Percentiles rank a stretch among this genome's conserved stretches.
These are phyloP conservation scores for Rhagoletis pomonella DNA, from an alignment of 1,140 invertebrate species.

Conservation along the genomic window DNA sequence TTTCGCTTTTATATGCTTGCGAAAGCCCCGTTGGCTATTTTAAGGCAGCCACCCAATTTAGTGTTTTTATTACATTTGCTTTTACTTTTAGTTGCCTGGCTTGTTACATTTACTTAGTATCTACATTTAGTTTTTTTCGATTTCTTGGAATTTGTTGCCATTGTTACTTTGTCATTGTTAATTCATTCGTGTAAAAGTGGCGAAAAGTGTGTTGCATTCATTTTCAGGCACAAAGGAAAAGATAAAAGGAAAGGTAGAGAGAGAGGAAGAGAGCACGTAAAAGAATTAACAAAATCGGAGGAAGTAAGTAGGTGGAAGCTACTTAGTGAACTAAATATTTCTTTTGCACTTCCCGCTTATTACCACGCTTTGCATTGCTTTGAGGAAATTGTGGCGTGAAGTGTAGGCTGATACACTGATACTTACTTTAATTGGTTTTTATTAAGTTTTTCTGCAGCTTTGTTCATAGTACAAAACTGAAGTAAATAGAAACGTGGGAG, in stretches of 20 bases:
- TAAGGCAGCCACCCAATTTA: background rate
- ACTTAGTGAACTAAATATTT: slow-evolving; percentile 5
- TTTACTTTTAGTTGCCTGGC: background rate
- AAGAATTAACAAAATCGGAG: background rate
- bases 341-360: too few relatives aligned
- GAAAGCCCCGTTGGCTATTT: background rate
- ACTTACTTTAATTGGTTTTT: slow-evolving; percentile 36
- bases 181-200: slow-evolving; percentile 31
- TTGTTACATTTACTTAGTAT: background rate
- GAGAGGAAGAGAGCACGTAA: background rate
- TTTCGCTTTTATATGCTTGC: background rate
- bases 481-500: background rate
- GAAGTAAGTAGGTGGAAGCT: background rate
- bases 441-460: background rate
- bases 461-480: background rate
- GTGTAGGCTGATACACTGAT: background rate
- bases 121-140: background rate
- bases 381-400: background rate
- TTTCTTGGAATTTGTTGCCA: background rate
- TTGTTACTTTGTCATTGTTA: slow-evolving; percentile 1
- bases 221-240: background rate
- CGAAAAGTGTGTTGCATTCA: background rate
- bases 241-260: background rate
- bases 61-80: background rate
- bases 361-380: background rate